phyloP scores from a whole-genome alignment of 2,113 vertebrate genomes.

The Clinocottus analis region DNA sequence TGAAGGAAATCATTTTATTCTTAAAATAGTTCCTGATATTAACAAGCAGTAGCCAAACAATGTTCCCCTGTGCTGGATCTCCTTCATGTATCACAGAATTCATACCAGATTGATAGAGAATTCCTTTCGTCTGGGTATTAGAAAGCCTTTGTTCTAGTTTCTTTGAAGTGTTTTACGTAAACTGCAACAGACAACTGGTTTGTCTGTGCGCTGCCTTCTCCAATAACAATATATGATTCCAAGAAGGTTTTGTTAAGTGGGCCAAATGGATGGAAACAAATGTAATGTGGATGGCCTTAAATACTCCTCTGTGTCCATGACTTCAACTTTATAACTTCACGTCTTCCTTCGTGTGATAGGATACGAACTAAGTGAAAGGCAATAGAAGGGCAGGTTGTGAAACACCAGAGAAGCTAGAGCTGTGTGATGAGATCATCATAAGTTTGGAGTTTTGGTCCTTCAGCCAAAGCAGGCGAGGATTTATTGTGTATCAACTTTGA shows the following conservation, averaged over 20 bases:
- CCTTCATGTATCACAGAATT: slow-evolving; percentile 49
- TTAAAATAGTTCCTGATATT: slow-evolving; percentile 12
- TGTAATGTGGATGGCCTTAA: slow-evolving; percentile 42
- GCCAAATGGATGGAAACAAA: slow-evolving; percentile 51
- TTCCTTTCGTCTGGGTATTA: slow-evolving; percentile 60
- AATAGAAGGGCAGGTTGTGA: background rate
- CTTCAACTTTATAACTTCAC: slow-evolving; percentile 18
- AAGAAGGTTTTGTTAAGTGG: slow-evolving; percentile 34
- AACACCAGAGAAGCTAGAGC: slow-evolving; percentile 23
- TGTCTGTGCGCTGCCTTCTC: slow-evolving; percentile 34
- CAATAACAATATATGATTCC: slow-evolving; percentile 52
- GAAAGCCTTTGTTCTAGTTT: slow-evolving; percentile 56
- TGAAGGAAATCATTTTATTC: background rate
- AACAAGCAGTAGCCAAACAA: slow-evolving; percentile 29
- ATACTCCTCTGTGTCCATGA: background rate
- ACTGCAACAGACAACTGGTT: slow-evolving; percentile 58
- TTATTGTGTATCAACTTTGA: background rate
- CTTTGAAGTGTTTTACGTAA: slow-evolving; percentile 65
- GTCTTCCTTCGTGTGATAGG: slow-evolving; percentile 9
- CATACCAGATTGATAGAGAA: slow-evolving; percentile 62
- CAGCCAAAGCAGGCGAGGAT: background rate
- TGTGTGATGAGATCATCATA: slow-evolving; percentile 26
- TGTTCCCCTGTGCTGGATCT: slow-evolving; percentile 16
- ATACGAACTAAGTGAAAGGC: background rate
- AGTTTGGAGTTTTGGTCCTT: slow-evolving; percentile 23